Percentiles rank a stretch among this genome's conserved stretches.
Conservation (phyloP, 2,797 vertebrate species). For the Acrossocheilus fasciatus region DNA sequence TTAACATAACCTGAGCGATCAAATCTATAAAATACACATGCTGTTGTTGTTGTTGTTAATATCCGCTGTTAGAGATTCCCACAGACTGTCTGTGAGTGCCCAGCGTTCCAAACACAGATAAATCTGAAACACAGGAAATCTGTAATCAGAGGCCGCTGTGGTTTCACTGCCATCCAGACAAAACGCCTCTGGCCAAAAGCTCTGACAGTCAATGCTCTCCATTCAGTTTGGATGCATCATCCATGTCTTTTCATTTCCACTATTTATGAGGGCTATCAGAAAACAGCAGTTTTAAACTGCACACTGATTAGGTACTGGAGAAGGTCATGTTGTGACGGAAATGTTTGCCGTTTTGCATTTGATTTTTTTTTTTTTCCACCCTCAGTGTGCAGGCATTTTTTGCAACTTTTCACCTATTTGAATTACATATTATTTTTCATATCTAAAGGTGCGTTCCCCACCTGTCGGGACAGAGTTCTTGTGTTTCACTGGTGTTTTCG, state of each 20-base stretch:
- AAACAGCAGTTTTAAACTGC: neutral
- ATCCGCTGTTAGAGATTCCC: neutral
- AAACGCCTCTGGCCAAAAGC: slow-evolving; percentile 46
- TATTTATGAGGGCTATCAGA: neutral
- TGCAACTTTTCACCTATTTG: neutral
- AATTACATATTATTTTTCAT: neutral
- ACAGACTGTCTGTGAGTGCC: neutral
- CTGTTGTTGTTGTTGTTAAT: neutral
- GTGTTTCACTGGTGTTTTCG: slow-evolving; percentile 85
- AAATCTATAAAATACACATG: neutral
- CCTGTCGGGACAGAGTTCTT: slow-evolving; percentile 90
- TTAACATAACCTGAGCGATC: neutral
- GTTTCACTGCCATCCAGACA: neutral
- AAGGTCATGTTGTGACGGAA: neutral
- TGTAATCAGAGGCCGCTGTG: neutral
- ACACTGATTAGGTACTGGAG: neutral
- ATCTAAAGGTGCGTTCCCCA: slow-evolving; percentile 64
- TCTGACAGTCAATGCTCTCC: slow-evolving; percentile 7
- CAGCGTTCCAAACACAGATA: neutral
- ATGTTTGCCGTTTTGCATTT: neutral
- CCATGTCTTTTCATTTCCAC: neutral
- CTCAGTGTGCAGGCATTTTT: neutral
- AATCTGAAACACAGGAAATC: neutral
- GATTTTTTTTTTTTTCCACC: neutral
- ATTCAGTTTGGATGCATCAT: slow-evolving; percentile 15